Percentiles rank a stretch among this genome's conserved stretches.
Evolutionary conservation across 1,140 invertebrate species (phyloP).

Genomic region (Agrilus planipennis): DNA sequence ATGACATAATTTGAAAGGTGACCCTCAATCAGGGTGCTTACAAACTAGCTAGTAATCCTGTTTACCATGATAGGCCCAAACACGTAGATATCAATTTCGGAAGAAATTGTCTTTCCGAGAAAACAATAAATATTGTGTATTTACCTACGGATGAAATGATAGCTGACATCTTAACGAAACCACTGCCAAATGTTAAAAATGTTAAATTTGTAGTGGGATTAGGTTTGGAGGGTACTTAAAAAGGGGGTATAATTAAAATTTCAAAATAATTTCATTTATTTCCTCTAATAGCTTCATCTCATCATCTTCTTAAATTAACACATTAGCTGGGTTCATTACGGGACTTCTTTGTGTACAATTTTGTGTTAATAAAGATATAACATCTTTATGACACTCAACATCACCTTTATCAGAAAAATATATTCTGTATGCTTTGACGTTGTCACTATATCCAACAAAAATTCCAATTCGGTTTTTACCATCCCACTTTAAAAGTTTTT

Average conservation of each 20-base stretch:
- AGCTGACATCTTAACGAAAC: conserved; percentile 14
- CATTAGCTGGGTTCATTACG: no score
- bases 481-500: conserved; percentile 34
- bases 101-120: no score
- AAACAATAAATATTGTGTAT: no score
- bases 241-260: no score
- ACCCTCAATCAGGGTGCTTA: conserved; percentile 12
- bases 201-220: conserved; percentile 5
- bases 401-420: conserved; percentile 11
- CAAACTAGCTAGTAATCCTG: conserved; percentile 2
- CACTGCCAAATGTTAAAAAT: conserved; percentile 8
- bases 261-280: no score
- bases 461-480: conserved; percentile 26
- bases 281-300: no score
- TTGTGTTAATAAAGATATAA: conserved; percentile 4
- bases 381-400: conserved; percentile 13
- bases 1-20: no score
- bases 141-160: conserved; percentile 10
- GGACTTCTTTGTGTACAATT: no score
- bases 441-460: conserved; percentile 31
- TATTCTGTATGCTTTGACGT: conserved; percentile 26
- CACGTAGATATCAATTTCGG: conserved; percentile 11
- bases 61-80: conserved; percentile 9
- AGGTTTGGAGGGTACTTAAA: no score
- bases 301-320: no score